Evolutionary conservation across 2,113 vertebrate species (phyloP), one percentile per base, ranked within the genome.

Genomic region (Labeo rohita): DNA sequence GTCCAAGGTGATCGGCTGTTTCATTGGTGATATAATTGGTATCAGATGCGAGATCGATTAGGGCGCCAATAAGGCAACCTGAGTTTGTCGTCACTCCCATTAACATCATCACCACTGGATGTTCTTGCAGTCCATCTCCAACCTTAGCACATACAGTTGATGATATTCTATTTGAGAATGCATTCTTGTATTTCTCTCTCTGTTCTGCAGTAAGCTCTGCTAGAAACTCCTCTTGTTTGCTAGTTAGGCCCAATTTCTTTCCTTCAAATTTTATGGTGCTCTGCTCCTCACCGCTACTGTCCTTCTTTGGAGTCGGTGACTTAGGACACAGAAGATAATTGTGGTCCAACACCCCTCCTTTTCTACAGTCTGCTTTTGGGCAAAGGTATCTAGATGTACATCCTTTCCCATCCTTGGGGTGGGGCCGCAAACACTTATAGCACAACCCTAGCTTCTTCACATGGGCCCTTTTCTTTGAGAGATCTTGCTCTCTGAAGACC

Each of bases 11-110:
- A 50, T 50, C 49, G 49, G 49, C 49, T 9, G 49, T 50, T 3
- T 50, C 10, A 50, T 50, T 12, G 49, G 10, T 50, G 49, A 86
- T 80, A 43, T 86, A 86, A 39, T 86, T 86, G 28, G 85, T 86
- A 61, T 86, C 85, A 18, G 85, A 86, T 12, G 85, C 85, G 15
- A 86, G 75, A 13, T 86, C 85, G 34, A 86, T 80, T 12, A 86
- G 43, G 8, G 85, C 54, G n/a, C 77, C 85, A 36, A 85, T 36
- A 11, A 78, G 74, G 12, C 39, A 39, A 39, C 39, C 39, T 39
- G 39, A 39, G 39, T 39, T 39, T 39, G 39, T 39, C 4, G 39
- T 39, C 4, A 39, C 39, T 39, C 39, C 39, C 39, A 39, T 39
- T 39, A 39, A 4, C 39, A 39, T 39, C 39, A 39, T 39, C 39